These are phyloP conservation scores for Sympetrum striolatum DNA, from an alignment of 2,888 invertebrate genomes.

Conservation along the genomic window DNA sequence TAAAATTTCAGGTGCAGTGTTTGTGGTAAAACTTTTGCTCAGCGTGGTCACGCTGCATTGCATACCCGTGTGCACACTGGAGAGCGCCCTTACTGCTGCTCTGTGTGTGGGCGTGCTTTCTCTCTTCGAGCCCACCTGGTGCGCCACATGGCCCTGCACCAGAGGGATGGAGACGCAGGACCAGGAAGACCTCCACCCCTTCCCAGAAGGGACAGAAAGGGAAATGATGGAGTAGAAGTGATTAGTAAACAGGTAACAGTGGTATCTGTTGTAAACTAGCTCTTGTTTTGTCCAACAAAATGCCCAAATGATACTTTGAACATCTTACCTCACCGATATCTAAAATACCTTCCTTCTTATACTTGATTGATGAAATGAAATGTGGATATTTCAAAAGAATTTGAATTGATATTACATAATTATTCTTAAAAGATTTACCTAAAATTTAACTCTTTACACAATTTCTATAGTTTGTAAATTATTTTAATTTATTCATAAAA, in stretches of 20 bases:
- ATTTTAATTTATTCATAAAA: no score
- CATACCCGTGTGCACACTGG: constrained; percentile 18
- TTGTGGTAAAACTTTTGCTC: constrained; percentile 3
- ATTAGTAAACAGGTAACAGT: neutral
- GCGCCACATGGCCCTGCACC: neutral
- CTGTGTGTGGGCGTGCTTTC: neutral
- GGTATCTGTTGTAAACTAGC: no score
- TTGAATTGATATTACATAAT: no score
- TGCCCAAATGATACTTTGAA: no score
- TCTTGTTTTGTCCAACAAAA: no score
- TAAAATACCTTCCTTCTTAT: no score
- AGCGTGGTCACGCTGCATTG: neutral
- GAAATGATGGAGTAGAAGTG: constrained; percentile 7
- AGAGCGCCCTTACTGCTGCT: neutral
- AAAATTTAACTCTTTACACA: no score
- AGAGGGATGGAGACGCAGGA: neutral
- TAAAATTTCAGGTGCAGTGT: neutral
- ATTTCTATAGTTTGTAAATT: no score
- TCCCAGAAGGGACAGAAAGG: constrained; percentile 13
- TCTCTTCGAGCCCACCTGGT: constrained; percentile 8
- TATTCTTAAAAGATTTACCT: no score
- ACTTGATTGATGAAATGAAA: no score
- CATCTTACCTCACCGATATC: no score
- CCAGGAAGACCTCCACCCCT: constrained; percentile 5
- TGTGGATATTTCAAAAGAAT: no score